Evolutionary conservation across 2,888 invertebrate genomes (phyloP).

Genomic region (Scaptomyza tumidula): DNA sequence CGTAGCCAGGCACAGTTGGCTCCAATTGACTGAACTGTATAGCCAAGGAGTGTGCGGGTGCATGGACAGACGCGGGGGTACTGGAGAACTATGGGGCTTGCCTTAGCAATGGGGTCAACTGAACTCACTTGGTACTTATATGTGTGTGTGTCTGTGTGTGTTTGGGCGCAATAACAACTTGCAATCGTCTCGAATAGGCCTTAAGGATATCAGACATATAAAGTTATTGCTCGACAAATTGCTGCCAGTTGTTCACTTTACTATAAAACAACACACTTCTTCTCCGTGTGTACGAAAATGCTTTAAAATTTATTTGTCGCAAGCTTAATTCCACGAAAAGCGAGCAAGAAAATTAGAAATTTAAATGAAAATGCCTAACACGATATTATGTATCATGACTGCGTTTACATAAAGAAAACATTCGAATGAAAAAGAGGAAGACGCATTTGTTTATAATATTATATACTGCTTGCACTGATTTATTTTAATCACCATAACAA

Average conservation of each 20-base stretch:
- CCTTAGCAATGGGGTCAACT: slow-evolving; percentile 34
- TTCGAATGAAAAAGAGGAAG: no score
- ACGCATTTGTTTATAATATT: no score
- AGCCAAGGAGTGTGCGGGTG: slow-evolving; percentile 21
- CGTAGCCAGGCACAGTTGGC: slow-evolving; percentile 61
- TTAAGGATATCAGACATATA: slow-evolving; percentile 38
- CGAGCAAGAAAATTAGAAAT: not conserved
- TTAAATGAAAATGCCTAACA: not conserved
- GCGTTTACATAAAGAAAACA: no score
- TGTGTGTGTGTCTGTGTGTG: slow-evolving; percentile 8
- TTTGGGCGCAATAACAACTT: slow-evolving; percentile 19
- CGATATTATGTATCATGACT: not conserved
- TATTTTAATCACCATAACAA: no score
- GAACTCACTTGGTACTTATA: slow-evolving; percentile 11
- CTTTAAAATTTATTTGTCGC: slow-evolving; percentile 1
- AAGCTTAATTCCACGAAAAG: not conserved
- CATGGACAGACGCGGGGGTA: not conserved
- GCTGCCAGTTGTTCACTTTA: slow-evolving; percentile 9
- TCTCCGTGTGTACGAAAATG: not conserved
- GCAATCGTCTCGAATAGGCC: slow-evolving; percentile 17
- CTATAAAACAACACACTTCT: no score
- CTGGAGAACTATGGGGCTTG: not conserved
- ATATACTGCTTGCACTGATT: no score
- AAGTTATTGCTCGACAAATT: slow-evolving; percentile 43
- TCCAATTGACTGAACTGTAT: slow-evolving; percentile 64